Evolutionary conservation across 2,888 invertebrate species (phyloP).

Genomic region (Mythimna vitellina): DNA sequence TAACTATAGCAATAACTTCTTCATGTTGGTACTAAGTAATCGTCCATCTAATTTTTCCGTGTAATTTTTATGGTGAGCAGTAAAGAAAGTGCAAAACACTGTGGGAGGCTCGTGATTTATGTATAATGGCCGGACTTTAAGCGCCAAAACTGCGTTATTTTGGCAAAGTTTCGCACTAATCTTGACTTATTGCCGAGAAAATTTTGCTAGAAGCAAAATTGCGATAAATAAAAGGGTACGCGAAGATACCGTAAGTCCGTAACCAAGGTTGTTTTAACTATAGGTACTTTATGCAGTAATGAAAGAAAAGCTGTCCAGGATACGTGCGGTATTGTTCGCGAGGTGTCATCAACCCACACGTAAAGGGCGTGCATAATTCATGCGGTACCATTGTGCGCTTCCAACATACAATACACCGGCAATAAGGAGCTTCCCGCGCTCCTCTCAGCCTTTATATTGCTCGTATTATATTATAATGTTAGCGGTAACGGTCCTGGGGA

Average conservation of each 20-base stretch:
- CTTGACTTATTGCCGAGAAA: constrained; percentile 18
- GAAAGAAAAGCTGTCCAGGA: constrained; percentile 67
- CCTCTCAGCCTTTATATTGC: constrained; percentile 35
- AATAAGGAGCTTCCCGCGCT: constrained; percentile 59
- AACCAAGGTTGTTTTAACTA: constrained; percentile 46
- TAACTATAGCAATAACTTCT: constrained; percentile 49
- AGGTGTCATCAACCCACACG: constrained; percentile 82
- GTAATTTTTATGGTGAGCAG: constrained; percentile 44
- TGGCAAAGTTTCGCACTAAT: constrained; percentile 19
- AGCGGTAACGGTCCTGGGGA: constrained; percentile 42
- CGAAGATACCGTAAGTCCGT: constrained; percentile 50
- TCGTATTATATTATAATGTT: constrained; percentile 44
- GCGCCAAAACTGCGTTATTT: constrained; percentile 10
- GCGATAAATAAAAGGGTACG: constrained; percentile 2
- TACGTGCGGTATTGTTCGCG: constrained; percentile 67
- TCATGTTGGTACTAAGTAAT: constrained; percentile 62
- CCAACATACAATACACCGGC: constrained; percentile 65
- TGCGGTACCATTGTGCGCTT: constrained; percentile 77
- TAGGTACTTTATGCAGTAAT: constrained; percentile 66
- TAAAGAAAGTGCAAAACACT: constrained; percentile 46
- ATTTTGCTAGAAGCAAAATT: constrained; percentile 5
- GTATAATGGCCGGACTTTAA: constrained; percentile 11
- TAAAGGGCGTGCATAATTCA: constrained; percentile 84
- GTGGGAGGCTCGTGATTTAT: constrained; percentile 20
- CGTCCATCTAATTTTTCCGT: constrained; percentile 59